phyloP scores from a whole-genome alignment of 1,140 invertebrate species.

The Penaeus chinensis region DNA sequence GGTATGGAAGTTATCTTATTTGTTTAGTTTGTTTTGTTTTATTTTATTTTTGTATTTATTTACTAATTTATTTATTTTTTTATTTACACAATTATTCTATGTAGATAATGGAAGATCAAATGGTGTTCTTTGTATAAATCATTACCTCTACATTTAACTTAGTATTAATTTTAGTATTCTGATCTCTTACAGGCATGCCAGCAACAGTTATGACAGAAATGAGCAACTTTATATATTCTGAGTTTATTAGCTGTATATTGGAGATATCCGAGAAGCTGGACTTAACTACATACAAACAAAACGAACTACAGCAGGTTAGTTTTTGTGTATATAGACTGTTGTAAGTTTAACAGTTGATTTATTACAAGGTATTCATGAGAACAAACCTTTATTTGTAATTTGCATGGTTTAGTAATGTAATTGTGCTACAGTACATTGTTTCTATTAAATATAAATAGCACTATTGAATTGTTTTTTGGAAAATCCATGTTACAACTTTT shows the following conservation, averaged over 20 bases:
- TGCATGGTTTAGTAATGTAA: too few relatives aligned
- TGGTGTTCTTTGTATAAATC: background rate
- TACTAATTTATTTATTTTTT: background rate
- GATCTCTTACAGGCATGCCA: constrained; percentile 41
- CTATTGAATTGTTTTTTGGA: too few relatives aligned
- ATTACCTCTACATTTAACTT: background rate
- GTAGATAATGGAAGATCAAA: background rate
- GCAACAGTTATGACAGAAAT: constrained; percentile 43
- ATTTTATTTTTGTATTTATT: background rate
- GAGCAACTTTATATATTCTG: constrained; percentile 37
- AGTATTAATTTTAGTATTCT: background rate
- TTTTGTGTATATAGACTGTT: background rate
- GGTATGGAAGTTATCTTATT: constrained; percentile 21
- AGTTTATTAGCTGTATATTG: constrained; percentile 45
- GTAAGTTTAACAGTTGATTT: background rate
- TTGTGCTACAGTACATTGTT: too few relatives aligned
- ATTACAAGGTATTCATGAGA: background rate
- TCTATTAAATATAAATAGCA: too few relatives aligned
- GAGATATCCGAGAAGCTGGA: constrained; percentile 57
- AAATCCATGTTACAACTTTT: too few relatives aligned
- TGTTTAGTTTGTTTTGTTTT: background rate
- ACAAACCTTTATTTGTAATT: too few relatives aligned
- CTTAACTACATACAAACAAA: constrained; percentile 38
- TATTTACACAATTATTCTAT: background rate
- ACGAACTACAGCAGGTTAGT: constrained; percentile 37